Percentiles rank a stretch among this genome's conserved stretches.
Conservation (phyloP, 2,113 vertebrate species). For the Pomatorhinus ruficollis region DNA sequence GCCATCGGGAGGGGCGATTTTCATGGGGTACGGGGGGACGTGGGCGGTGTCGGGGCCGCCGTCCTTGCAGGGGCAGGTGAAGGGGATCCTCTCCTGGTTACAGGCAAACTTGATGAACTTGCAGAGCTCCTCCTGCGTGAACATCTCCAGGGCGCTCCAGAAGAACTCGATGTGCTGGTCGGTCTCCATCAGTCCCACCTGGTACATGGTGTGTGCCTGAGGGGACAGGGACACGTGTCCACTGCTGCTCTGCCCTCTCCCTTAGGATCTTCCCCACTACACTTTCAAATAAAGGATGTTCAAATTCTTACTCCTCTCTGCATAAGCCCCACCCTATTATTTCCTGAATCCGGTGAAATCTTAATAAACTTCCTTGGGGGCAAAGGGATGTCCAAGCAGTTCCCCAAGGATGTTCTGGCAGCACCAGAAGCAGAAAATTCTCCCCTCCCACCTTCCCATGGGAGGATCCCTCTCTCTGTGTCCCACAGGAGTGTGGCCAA, state of each 20-base stretch:
- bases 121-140: slow-evolving; percentile 98
- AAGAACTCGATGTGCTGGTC: slow-evolving; percentile 98
- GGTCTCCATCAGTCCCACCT: slow-evolving; percentile 97
- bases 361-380: background rate
- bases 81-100: slow-evolving; percentile 97
- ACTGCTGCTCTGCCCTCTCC: background rate
- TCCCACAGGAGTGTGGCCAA: background rate
- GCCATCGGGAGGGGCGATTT: slow-evolving; percentile 94
- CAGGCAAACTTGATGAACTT: slow-evolving; percentile 99
- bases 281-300: background rate
- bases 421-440: background rate
- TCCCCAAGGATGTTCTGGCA: background rate
- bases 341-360: background rate
- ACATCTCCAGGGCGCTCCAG: slow-evolving; percentile 94
- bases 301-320: background rate
- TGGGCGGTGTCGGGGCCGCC: slow-evolving; percentile 95
- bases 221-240: background rate
- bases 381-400: background rate
- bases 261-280: accelerated
- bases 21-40: slow-evolving; percentile 97
- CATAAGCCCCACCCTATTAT: background rate
- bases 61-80: slow-evolving; percentile 96
- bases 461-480: background rate
- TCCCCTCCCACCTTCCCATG: background rate
- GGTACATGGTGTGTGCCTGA: slow-evolving; percentile 98